A percentile compares a stretch with the other conserved stretches of the same genome.
phyloP scores from a whole-genome alignment of 2,797 vertebrate species.

The Acanthurus tractus region DNA sequence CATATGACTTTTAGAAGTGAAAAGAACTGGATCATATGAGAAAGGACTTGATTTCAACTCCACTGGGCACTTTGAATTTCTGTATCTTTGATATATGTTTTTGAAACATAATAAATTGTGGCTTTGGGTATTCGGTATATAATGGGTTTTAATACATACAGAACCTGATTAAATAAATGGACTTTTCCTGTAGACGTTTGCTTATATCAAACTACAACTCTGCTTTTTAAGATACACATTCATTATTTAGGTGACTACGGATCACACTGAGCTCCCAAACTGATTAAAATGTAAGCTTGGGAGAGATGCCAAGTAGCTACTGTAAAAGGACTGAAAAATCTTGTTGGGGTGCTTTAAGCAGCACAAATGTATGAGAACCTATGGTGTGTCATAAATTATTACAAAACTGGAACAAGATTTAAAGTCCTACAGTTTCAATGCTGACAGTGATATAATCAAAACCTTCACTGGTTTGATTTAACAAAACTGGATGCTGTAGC shows the following conservation, averaged over 20 bases:
- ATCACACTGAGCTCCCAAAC: not conserved
- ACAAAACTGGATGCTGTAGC: too few relatives aligned
- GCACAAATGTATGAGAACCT: constrained; percentile 6
- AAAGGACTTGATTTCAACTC: too few relatives aligned
- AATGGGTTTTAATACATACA: not conserved
- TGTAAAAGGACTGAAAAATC: not conserved
- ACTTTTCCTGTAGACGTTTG: not conserved
- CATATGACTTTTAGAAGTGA: not conserved
- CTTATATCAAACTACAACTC: not conserved
- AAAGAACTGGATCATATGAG: not conserved
- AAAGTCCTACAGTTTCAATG: not conserved
- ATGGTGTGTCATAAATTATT: not conserved
- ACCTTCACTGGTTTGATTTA: not conserved
- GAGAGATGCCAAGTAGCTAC: constrained; percentile 28
- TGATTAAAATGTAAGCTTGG: constrained; percentile 57
- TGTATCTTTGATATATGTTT: not conserved
- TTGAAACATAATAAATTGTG: too few relatives aligned
- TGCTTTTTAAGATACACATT: constrained; percentile 19
- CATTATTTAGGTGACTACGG: not conserved
- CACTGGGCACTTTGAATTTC: too few relatives aligned
- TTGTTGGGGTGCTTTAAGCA: not conserved
- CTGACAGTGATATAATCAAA: not conserved
- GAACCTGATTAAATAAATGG: constrained; percentile 8
- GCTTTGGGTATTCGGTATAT: too few relatives aligned
- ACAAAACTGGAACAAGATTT: not conserved